A percentile compares a stretch with the other conserved stretches of the same genome.
These are phyloP conservation scores for Dichetophora obliterata DNA, from an alignment of 2,888 invertebrate genomes.

Conservation along the genomic window DNA sequence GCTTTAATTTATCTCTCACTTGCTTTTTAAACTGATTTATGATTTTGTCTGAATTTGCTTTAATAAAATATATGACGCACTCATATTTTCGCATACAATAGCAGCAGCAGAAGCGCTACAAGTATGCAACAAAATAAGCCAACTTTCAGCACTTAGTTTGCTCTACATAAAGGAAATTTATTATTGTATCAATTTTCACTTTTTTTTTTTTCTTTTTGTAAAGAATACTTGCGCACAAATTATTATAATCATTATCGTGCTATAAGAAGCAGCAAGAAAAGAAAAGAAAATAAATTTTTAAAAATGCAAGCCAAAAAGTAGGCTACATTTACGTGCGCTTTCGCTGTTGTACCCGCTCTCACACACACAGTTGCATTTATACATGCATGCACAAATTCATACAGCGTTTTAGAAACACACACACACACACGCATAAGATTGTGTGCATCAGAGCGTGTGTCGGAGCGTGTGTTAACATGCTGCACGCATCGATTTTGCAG, in stretches of 20 bases:
- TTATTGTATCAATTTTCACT: constrained; percentile 5
- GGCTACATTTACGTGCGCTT: neutral
- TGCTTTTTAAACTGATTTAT: too few relatives aligned
- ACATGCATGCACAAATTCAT: neutral
- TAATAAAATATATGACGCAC: too few relatives aligned
- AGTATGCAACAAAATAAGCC: neutral
- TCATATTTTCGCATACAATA: too few relatives aligned
- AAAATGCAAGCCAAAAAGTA: neutral
- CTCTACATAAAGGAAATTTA: neutral
- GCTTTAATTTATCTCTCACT: too few relatives aligned
- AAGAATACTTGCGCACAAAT: neutral
- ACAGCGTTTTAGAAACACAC: neutral
- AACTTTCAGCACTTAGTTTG: neutral
- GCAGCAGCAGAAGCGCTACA: neutral
- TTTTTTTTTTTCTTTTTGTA: too few relatives aligned
- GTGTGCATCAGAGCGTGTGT: neutral
- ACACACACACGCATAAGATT: neutral
- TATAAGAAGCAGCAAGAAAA: neutral
- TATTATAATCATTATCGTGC: neutral
- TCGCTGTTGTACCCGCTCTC: neutral
- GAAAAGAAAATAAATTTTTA: neutral
- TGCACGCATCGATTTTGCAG: constrained; percentile 28
- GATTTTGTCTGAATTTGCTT: too few relatives aligned
- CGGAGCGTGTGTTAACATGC: neutral
- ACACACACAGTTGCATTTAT: neutral